Evolutionary conservation across 2,888 invertebrate species (phyloP).

Genomic region (Synanthedon andrenaeformis): DNA sequence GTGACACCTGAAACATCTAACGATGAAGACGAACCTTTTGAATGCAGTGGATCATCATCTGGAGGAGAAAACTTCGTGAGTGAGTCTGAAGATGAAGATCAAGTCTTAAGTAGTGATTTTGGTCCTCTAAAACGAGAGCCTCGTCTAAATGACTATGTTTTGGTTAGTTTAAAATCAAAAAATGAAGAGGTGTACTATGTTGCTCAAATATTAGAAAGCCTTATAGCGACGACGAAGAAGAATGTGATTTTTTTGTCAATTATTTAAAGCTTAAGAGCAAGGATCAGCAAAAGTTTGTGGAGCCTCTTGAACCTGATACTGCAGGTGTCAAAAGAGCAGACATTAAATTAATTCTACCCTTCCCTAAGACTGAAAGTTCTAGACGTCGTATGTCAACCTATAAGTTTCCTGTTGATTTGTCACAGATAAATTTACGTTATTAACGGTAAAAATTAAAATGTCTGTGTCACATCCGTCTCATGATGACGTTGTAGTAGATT

Average conservation of each 20-base stretch:
- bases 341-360: slow-evolving; percentile 1
- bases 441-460: not conserved
- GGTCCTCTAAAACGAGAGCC: not conserved
- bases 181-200: not conserved
- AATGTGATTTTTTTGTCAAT: not conserved
- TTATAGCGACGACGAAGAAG: not conserved
- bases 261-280: not conserved
- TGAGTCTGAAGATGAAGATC: slow-evolving; percentile 6
- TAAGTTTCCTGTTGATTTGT: not conserved
- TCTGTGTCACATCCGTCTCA: too few species aligned
- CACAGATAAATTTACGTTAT: not conserved
- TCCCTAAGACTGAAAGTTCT: not conserved
- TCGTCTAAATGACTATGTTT: not conserved
- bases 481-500: too few species aligned
- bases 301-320: slow-evolving; percentile 1
- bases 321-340: not conserved
- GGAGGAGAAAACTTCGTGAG: too few species aligned
- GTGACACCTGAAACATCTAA: slow-evolving; percentile 1
- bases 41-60: slow-evolving; percentile 6
- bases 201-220: not conserved
- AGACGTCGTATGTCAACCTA: not conserved
- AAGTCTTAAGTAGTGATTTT: not conserved
- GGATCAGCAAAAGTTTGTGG: not conserved
- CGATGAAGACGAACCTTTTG: slow-evolving; percentile 3
- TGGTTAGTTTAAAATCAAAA: not conserved